Conservation (phyloP, 2,888 invertebrate genomes). For the Seladonia tumulorum region DNA sequence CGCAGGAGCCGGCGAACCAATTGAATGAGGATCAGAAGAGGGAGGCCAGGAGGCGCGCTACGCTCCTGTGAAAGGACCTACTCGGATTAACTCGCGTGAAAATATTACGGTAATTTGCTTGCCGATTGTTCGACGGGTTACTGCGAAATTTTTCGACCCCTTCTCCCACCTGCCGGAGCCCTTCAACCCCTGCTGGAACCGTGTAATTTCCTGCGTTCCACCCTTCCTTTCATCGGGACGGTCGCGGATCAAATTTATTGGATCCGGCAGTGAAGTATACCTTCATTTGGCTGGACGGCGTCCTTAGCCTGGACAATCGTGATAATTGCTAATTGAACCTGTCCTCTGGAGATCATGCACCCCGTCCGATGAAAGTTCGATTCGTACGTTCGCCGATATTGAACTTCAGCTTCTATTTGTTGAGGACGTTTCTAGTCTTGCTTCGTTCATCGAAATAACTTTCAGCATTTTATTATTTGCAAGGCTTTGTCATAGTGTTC, state of each 20-base stretch:
- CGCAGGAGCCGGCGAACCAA: conserved; percentile 43
- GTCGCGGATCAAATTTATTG: conserved; percentile 29
- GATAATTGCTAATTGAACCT: conserved; percentile 1
- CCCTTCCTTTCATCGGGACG: not conserved
- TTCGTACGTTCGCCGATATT: not conserved
- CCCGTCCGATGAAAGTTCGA: not conserved
- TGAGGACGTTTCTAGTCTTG: not conserved
- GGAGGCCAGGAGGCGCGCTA: conserved; percentile 18
- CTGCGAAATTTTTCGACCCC: conserved; percentile 21
- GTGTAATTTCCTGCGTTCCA: conserved; percentile 6
- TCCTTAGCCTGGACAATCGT: conserved; percentile 1
- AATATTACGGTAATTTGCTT: conserved; percentile 58
- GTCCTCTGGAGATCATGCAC: not conserved
- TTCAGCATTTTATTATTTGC: not conserved
- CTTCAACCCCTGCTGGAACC: not conserved
- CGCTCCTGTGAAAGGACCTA: conserved; percentile 14
- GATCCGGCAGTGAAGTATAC: not conserved
- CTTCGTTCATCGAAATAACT: not conserved
- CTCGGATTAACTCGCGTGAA: conserved; percentile 50
- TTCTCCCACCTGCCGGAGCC: not conserved
- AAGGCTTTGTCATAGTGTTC: no score
- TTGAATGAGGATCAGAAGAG: conserved; percentile 47
- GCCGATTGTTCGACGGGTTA: conserved; percentile 51
- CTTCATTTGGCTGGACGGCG: not conserved
- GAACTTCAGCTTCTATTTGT: not conserved